Evolutionary conservation across 2,888 invertebrate species (phyloP).

Genomic region (Apotomis turbidana): DNA sequence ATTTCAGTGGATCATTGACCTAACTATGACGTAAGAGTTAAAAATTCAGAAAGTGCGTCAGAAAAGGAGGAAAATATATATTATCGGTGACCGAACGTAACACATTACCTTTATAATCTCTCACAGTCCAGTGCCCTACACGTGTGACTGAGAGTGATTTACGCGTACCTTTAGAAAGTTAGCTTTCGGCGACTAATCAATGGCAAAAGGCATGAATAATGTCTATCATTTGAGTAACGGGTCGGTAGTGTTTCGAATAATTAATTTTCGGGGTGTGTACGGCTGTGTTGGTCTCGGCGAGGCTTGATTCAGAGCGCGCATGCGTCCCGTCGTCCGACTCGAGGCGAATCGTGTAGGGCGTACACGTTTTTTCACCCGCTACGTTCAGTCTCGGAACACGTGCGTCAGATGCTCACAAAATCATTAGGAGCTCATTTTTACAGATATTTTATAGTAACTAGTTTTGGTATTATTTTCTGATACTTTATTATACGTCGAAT

Average conservation of each 20-base stretch:
- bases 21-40: too few relatives aligned
- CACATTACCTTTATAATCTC: conserved; percentile 30
- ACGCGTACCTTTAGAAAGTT: conserved; percentile 45
- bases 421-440: neutral
- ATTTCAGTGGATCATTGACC: too few relatives aligned
- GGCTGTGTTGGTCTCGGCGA: conserved; percentile 62
- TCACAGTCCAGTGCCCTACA: conserved; percentile 26
- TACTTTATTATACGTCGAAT: too few relatives aligned
- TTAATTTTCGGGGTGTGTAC: conserved; percentile 77
- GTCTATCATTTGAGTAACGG: conserved; percentile 60
- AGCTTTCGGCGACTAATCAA: conserved; percentile 58
- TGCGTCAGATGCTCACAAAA: neutral
- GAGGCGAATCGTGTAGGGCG: conserved; percentile 67
- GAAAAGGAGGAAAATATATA: neutral
- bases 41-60: neutral
- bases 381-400: conserved; percentile 26
- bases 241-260: conserved; percentile 69
- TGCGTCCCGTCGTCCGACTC: conserved; percentile 61
- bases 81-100: conserved; percentile 1
- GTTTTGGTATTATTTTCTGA: neutral
- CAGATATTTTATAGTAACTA: too few relatives aligned
- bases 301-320: conserved; percentile 63
- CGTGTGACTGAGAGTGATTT: conserved; percentile 42
- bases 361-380: conserved; percentile 40
- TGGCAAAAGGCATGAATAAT: conserved; percentile 61